Conservation (phyloP, 2,797 vertebrate genomes). For the Syncerus caffer region DNA sequence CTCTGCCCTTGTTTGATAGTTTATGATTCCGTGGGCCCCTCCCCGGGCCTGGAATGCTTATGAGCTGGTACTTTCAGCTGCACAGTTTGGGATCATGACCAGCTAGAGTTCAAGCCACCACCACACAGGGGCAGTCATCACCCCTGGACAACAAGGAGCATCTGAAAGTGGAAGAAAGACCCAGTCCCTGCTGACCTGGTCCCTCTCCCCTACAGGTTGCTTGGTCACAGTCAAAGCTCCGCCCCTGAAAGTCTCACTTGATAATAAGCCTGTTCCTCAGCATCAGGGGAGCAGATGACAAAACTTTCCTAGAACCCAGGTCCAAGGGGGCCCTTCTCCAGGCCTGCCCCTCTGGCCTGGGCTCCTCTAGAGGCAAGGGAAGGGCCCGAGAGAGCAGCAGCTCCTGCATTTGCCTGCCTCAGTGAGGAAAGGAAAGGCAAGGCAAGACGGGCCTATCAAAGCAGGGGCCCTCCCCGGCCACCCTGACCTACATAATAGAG, state of each 20-base stretch:
- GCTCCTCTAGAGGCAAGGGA: not conserved
- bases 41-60: not conserved
- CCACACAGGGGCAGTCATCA: not conserved
- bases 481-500: not conserved
- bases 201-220: not conserved
- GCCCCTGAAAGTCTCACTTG: not conserved
- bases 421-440: not conserved
- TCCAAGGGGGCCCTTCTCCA: not conserved
- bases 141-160: not conserved
- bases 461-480: not conserved
- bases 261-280: not conserved
- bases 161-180: not conserved
- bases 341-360: not conserved
- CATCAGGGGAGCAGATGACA: not conserved
- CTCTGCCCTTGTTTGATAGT: not conserved
- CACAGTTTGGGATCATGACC: not conserved
- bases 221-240: not conserved
- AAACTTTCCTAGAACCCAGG: not conserved
- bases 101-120: not conserved
- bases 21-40: not conserved
- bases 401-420: not conserved
- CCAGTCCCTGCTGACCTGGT: not conserved
- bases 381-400: not conserved
- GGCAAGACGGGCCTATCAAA: not conserved
- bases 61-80: not conserved